Evolutionary conservation across 2,113 vertebrate genomes (phyloP).

Genomic region (Indri indri): DNA sequence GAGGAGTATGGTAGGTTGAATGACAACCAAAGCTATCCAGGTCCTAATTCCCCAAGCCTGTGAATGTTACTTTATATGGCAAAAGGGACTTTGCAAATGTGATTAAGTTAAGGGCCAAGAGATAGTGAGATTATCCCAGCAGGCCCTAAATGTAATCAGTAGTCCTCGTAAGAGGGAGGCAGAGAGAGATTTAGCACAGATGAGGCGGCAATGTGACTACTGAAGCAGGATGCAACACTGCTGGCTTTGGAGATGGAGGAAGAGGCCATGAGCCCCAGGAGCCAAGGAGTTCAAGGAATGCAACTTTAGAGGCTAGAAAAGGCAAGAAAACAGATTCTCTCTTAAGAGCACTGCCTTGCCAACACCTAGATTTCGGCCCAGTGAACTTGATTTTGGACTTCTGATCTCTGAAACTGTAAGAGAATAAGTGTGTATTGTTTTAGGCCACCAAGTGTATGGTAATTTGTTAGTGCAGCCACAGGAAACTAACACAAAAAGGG

Average conservation of each 20-base stretch:
- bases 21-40: not conserved
- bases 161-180: not conserved
- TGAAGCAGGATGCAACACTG: not conserved
- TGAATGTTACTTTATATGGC: not conserved
- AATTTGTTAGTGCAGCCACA: not conserved
- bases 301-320: not conserved
- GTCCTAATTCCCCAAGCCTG: not conserved
- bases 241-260: not conserved
- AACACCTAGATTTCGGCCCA: not conserved
- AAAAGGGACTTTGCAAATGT: not conserved
- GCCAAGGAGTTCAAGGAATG: not conserved
- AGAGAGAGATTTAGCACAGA: not conserved
- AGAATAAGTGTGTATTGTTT: not conserved
- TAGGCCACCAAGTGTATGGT: not conserved
- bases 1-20: not conserved
- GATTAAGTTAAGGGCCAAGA: not conserved
- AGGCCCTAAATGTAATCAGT: not conserved
- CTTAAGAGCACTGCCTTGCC: not conserved
- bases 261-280: not conserved
- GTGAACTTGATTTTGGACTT: not conserved
- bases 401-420: not conserved
- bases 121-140: not conserved
- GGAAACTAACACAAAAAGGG: not conserved
- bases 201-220: not conserved
- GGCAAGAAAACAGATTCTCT: not conserved